Conservation (phyloP, 2,113 vertebrate species). For the Prietella phreatophila region DNA sequence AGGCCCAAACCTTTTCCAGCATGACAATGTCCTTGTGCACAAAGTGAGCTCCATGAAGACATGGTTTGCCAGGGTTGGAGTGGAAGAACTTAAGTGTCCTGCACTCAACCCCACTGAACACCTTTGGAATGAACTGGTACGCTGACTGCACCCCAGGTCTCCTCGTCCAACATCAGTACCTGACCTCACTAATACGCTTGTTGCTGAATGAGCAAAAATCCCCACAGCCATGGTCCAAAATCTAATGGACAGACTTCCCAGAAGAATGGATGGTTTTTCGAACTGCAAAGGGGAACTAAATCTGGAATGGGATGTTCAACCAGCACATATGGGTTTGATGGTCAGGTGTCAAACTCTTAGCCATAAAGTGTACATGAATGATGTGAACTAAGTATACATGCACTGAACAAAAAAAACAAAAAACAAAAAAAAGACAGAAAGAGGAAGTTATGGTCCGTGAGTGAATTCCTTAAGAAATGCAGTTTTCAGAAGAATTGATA, state of each 20-base stretch:
- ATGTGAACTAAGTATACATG: not conserved
- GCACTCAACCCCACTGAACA: not conserved
- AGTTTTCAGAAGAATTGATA: constrained; percentile 62
- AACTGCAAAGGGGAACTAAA: not conserved
- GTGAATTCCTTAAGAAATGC: constrained; percentile 70
- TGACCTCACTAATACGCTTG: not conserved
- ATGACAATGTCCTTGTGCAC: not conserved
- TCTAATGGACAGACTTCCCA: not conserved
- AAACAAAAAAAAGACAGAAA: constrained; percentile 40
- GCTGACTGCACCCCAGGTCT: not conserved
- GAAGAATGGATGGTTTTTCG: not conserved
- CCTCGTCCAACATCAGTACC: not conserved
- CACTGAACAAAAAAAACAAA: constrained; percentile 40
- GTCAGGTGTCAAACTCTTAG: not conserved
- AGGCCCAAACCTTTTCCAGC: not conserved
- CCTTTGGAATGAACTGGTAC: not conserved
- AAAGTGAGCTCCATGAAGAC: not conserved
- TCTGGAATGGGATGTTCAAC: not conserved
- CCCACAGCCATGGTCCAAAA: not conserved
- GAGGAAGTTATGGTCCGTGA: constrained; percentile 77
- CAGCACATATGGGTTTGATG: not conserved
- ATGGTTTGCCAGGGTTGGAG: not conserved
- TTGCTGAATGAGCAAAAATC: not conserved
- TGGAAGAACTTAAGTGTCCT: not conserved
- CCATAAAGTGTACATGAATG: not conserved